Percentiles rank a stretch among this genome's conserved stretches.
Conservation (phyloP, 2,113 vertebrate genomes). For the Cygnus buccinator region DNA sequence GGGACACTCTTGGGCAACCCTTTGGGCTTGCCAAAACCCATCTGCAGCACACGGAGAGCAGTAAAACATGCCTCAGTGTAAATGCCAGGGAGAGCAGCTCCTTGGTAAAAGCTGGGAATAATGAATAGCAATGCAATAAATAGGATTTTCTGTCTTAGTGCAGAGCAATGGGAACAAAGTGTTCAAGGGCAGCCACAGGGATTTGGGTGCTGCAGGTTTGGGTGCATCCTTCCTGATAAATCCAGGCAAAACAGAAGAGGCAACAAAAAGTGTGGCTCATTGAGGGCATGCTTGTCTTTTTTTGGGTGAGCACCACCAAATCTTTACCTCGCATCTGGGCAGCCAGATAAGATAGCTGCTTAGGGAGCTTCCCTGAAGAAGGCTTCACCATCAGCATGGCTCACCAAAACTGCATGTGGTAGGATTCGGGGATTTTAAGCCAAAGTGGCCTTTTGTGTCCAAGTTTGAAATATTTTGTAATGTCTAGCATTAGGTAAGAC, state of each 20-base stretch:
- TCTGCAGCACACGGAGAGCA: no score
- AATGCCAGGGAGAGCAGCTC: no score
- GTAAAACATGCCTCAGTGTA: no score
- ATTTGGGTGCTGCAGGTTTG: neutral
- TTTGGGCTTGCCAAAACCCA: neutral
- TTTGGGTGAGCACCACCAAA: neutral
- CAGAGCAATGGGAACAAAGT: fast-evolving
- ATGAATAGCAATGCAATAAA: no score
- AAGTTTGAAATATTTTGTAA: neutral
- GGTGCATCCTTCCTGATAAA: neutral
- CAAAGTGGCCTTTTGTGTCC: neutral
- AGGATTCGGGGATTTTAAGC: neutral
- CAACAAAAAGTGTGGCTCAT: neutral
- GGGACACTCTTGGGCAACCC: neutral
- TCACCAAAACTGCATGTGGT: neutral
- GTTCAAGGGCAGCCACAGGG: neutral
- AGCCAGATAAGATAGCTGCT: fast-evolving
- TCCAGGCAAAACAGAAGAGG: neutral
- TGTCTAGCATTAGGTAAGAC: neutral
- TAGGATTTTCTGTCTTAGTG: no score
- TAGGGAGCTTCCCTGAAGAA: neutral
- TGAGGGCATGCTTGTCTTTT: neutral
- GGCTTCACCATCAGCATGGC: neutral
- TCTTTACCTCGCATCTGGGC: neutral
- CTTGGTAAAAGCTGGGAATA: no score